These are phyloP conservation scores for Schizothorax lantsangensis DNA, from an alignment of 2,797 vertebrate species.

Conservation along the genomic window DNA sequence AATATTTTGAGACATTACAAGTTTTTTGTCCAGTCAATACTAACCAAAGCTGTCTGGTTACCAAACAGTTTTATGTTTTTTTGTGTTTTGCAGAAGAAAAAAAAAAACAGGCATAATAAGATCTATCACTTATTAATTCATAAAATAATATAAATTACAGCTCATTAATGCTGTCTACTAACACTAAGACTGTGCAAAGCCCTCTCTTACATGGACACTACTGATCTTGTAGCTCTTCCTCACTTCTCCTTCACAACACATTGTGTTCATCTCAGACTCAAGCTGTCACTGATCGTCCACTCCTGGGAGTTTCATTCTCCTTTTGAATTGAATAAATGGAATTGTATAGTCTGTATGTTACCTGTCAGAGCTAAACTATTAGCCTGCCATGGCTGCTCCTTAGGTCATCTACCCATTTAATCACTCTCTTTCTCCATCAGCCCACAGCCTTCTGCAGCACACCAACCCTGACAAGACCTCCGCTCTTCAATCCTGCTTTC, in stretches of 20 bases:
- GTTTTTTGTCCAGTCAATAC: background rate
- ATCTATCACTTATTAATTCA: background rate
- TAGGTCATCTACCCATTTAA: conserved; percentile 7
- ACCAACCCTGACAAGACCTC: background rate
- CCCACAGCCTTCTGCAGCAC: background rate
- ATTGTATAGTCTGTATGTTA: conserved; percentile 1
- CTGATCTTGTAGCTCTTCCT: background rate
- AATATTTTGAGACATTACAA: background rate
- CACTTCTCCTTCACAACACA: background rate
- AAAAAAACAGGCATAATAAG: background rate
- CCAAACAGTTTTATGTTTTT: background rate
- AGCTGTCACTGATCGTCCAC: background rate
- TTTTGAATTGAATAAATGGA: background rate
- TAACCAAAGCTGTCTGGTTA: background rate
- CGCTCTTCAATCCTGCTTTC: background rate
- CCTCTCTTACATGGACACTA: background rate
- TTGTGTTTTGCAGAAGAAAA: background rate
- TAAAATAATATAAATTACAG: background rate
- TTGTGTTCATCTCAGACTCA: background rate
- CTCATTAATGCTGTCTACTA: background rate
- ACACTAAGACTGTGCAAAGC: background rate
- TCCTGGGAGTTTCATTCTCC: background rate
- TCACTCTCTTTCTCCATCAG: background rate
- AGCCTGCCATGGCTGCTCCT: background rate
- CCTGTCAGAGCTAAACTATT: conserved; percentile 21